Percentiles rank a stretch among this genome's conserved stretches.
Evolutionary conservation across 1,140 invertebrate genomes (phyloP).

Genomic region (Lepidotrigona ventralis): DNA sequence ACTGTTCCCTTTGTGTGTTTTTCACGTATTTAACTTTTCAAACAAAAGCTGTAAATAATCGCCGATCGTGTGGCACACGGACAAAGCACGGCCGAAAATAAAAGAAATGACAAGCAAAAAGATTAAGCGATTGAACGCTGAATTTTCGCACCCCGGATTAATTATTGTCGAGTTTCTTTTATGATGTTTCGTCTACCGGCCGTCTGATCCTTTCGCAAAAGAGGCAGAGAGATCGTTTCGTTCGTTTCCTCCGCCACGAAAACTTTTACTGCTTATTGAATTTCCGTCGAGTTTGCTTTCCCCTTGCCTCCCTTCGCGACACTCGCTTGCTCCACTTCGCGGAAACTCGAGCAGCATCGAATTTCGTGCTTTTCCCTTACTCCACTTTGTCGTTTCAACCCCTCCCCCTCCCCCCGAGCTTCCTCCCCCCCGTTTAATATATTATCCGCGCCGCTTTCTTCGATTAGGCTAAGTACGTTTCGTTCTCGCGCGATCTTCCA

Average conservation of each 20-base stretch:
- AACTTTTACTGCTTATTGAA: slow-evolving; percentile 46
- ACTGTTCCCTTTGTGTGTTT: no score
- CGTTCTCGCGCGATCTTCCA: neutral
- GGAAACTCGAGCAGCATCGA: slow-evolving; percentile 22
- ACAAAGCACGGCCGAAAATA: neutral
- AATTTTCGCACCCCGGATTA: slow-evolving; percentile 45
- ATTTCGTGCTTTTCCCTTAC: slow-evolving; percentile 33
- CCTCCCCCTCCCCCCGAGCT: neutral
- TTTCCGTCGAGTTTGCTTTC: slow-evolving; percentile 23
- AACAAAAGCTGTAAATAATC: no score
- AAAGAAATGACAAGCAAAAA: neutral
- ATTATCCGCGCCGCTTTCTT: neutral
- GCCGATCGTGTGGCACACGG: no score
- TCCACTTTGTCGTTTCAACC: neutral
- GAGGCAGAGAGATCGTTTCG: neutral
- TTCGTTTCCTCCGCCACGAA: neutral
- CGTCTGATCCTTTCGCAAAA: slow-evolving; percentile 13
- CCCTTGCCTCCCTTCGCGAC: neutral
- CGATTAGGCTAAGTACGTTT: neutral
- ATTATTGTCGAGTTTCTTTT: slow-evolving; percentile 51
- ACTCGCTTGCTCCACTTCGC: slow-evolving; percentile 23
- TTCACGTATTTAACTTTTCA: no score
- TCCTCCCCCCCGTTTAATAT: neutral
- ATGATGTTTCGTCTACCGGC: slow-evolving; percentile 6
- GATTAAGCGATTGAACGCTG: slow-evolving; percentile 25